Conservation (phyloP, 92 coral and sea anemone species). For the Umimayanthus chanpuru region DNA sequence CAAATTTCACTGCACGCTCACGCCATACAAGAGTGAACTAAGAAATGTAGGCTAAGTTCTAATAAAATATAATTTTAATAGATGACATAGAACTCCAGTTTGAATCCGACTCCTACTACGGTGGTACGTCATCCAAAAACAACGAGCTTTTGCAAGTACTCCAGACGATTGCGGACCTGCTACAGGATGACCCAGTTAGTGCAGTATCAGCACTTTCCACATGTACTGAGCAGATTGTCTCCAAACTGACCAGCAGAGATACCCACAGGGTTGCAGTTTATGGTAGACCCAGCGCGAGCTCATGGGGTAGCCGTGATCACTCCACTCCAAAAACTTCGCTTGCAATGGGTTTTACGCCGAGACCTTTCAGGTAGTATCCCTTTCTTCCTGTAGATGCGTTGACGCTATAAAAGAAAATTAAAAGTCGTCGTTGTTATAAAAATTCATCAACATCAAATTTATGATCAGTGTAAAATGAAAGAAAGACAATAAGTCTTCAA, state of each 20-base stretch:
- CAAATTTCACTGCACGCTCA: too few relatives aligned
- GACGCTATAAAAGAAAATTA: neutral
- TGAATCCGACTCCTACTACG: conserved; percentile 33
- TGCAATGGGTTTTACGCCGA: conserved; percentile 80
- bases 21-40: too few relatives aligned
- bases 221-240: conserved; percentile 68
- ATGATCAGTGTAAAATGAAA: too few relatives aligned
- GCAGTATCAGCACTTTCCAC: conserved; percentile 63
- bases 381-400: neutral
- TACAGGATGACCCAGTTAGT: conserved; percentile 66
- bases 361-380: conserved; percentile 63
- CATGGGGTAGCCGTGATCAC: neutral
- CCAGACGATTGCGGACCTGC: conserved; percentile 68
- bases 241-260: conserved; percentile 26
- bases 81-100: conserved; percentile 67
- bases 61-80: conserved; percentile 1
- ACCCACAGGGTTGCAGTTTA: neutral
- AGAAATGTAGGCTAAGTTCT: too few relatives aligned
- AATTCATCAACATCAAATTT: neutral
- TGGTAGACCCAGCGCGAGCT: neutral
- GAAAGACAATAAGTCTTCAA: too few relatives aligned
- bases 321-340: conserved; percentile 30
- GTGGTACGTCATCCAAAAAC: conserved; percentile 42
- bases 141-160: conserved; percentile 52
- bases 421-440: neutral